Evolutionary conservation across 1,140 invertebrate species (phyloP), one percentile per base, ranked within the genome.

Genomic region (Drosophila rufa): DNA sequence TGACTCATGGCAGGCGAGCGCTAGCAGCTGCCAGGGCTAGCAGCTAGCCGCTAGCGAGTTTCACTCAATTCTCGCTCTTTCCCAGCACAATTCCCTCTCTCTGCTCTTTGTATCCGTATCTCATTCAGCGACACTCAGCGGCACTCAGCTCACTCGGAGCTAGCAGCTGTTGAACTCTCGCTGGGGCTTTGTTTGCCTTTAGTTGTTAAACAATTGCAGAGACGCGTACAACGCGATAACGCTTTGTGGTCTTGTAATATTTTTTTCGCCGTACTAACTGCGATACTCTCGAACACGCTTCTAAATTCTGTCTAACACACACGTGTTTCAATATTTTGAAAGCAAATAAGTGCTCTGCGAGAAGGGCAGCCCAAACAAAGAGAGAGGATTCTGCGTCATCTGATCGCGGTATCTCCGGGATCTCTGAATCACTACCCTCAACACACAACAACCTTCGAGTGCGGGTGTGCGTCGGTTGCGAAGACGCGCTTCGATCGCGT

Each of bases 121-220:
- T 33, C 14, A 71, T 71, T 58, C 51, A 73, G 45, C 43, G 12
- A 19, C 6, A 36, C 30, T 27, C 8, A 5, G 27, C 58, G 19
- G 17, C n/a, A 43, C 43, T 33, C 19, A 6, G 27, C 58, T 25
- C n/a, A 36, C 43, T 33, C 33, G 19, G 22, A 56, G 48, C 43
- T 51, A n/a, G 25, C 40, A 79, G 71, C 61, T 83, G 71, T 70
- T 66, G 57, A 46, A 25, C 59, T 59, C 60, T 38, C 43, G 36
- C 64, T 47, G 36, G 22, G 42, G 45, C 45, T 50, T 43, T 51
- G 38, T 51, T 40, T 59, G 62, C 19, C 59, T 66, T 80, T 68
- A 84, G 82, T 77, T 61, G 43, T 86, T 67, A 68, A 87, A 82
- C 45, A 81, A 86, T 76, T 86, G 83, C 76, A 69, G 80, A 78